Evolutionary conservation across 2,888 invertebrate genomes (phyloP).

Genomic region (Lasioglossum lativentre): DNA sequence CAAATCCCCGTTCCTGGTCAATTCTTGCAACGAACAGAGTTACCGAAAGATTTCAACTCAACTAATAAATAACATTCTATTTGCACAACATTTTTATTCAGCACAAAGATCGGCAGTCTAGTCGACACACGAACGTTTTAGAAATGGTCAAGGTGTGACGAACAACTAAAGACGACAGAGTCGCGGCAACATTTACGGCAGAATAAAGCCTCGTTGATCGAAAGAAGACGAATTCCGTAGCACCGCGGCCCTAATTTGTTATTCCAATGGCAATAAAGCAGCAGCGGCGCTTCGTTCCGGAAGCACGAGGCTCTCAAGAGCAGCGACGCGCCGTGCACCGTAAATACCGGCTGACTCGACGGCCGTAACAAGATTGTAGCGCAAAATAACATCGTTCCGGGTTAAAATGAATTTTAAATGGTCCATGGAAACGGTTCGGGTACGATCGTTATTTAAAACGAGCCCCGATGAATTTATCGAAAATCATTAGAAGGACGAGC

Average conservation of each 20-base stretch:
- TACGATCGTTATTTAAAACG: slow-evolving; percentile 29
- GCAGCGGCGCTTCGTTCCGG: neutral
- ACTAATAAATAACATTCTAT: no score
- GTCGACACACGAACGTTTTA: neutral
- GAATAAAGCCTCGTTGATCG: neutral
- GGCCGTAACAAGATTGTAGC: neutral
- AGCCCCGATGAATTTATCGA: slow-evolving; percentile 9
- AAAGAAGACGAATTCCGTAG: neutral
- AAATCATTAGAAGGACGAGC: slow-evolving; percentile 25
- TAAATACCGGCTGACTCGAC: slow-evolving; percentile 14
- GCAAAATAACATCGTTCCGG: slow-evolving; percentile 1
- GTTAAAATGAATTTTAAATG: slow-evolving; percentile 31
- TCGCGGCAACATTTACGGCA: neutral
- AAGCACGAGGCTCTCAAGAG: neutral
- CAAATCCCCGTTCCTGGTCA: neutral
- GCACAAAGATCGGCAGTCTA: no score
- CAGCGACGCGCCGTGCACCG: slow-evolving; percentile 4
- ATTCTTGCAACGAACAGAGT: neutral
- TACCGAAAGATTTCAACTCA: no score
- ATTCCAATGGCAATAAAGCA: slow-evolving; percentile 6
- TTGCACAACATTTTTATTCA: no score
- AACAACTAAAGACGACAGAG: neutral
- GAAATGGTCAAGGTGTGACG: neutral
- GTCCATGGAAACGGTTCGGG: neutral
- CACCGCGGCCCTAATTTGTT: neutral